Base-by-base conservation (phyloP, 1,140 invertebrate species). In the Drosophila pruinosa region DNA sequence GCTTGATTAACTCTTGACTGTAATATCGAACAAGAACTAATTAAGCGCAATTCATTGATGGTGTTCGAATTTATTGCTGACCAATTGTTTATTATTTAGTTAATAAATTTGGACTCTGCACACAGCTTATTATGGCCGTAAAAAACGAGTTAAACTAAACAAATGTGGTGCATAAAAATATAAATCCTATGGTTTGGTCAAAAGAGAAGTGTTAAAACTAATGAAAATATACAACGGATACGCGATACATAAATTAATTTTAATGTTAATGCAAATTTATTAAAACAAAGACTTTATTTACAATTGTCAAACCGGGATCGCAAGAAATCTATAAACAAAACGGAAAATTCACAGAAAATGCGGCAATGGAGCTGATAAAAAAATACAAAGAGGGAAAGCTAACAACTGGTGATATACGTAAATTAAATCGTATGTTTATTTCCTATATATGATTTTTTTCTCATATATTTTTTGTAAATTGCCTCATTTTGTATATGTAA, bases 311-410 rank as follows among this genome's bases (percentile, higher is more conserved):
- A 7, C 8, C 8, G 21, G 3, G 43, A 47, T 26, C 6, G 2
- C 24, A 47, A 47, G 63, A 34, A 39, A 47, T 26, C 8, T 12
- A 4, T 45, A 10, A 14, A 17, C 28, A 31, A 39, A n/a, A 36
- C 24, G 10, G 53, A 70, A 1, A 2, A 14, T 24, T n/a, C 24
- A 17, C 14, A 50, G 24, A 71, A 47, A 64, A 78, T 71, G 65
- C 57, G 4, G 82, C 43, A 65, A 90, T 90, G 89, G 85, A 90
- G 70, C 47, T 90, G 85, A 90, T 90, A 78, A 83, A 22, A 52
- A 90, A 89, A 56, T 90, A 90, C 59, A 80, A 90, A 68, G 69
- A 90, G 56, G 67, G 85, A 52, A 83, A 78, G 38, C 56, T 90
- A 43, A 78, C 81, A 72, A 78, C 74, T 31, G 71, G 67, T 39